Base-by-base conservation (phyloP, 2,113 vertebrate species). In the Hemicordylus capensis region DNA sequence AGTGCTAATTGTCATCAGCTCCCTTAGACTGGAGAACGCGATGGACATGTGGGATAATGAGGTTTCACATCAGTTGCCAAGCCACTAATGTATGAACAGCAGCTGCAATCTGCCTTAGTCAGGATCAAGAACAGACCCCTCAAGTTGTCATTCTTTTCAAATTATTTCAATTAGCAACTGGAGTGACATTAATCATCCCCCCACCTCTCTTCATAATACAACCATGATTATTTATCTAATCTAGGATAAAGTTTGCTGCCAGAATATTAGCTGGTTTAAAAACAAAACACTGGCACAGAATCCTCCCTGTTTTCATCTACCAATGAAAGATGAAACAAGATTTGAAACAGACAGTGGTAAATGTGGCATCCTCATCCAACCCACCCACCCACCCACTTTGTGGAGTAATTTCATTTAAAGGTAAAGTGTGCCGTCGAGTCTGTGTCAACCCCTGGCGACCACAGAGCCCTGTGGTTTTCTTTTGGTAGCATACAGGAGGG, bases 1-100 rank as follows among this genome's bases (percentile, higher is more conserved):
- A 83, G 70, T 73, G 64, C 76, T 86, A 31, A 87, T 89, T 84
- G 69, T 58, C 85, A 67, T 75, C 84, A 37, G 4, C 22, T 74
- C 14, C 56, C 51, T 87, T 67, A 34, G 42, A 34, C 81, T 64
- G 77, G 42, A 76, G 78, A 80, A 37, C 83, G 82, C 69, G 84
- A 48, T 63, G 63, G 59, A 67, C 11, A 15, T 48, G 26, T 1
- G 5, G 7, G 17, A 39, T 64, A 80, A 59, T 1, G 83, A 63
- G 14, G 67, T 44, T 85, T 79, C 81, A 63, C 14, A 0, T 69
- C 59, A 80, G 69, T 84, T 59, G 61, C 77, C 76, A 67, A 54
- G 76, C 76, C 75, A 79, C 67, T 88, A 80, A 80, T 75, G 59
- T 75, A 84, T 73, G 44, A 72, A 79, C 46, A 69, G 22, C 73